Evolutionary conservation across 1,140 invertebrate species (phyloP).

Genomic region (Drosophila watanabei): DNA sequence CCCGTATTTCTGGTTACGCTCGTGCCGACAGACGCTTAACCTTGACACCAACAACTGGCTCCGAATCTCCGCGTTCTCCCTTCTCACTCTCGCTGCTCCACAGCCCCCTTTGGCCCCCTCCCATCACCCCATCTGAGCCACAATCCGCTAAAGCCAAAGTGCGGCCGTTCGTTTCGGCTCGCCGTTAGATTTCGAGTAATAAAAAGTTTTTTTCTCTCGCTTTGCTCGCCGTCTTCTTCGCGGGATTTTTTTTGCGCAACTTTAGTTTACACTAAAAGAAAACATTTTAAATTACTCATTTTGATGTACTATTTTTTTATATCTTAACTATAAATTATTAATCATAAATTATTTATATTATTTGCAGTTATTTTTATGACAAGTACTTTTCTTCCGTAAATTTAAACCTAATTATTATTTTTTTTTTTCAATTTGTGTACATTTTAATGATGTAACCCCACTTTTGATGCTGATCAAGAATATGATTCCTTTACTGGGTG

Average conservation of each 20-base stretch:
- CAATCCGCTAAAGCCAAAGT: slow-evolving; percentile 66
- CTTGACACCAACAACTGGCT: slow-evolving; percentile 66
- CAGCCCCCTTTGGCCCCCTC: neutral
- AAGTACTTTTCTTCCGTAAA: no score
- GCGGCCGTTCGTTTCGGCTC: slow-evolving; percentile 43
- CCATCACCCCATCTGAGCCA: neutral
- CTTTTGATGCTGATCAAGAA: no score
- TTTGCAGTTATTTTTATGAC: no score
- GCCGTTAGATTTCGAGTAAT: slow-evolving; percentile 71
- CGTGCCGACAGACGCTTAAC: slow-evolving; percentile 71
- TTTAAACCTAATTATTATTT: no score
- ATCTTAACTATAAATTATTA: no score
- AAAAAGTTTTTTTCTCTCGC: slow-evolving; percentile 52
- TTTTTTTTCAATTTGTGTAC: no score
- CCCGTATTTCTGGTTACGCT: slow-evolving; percentile 72
- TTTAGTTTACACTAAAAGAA: slow-evolving; percentile 15
- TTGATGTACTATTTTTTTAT: no score
- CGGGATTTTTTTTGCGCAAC: slow-evolving; percentile 56
- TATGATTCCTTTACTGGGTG: no score
- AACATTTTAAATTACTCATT: neutral
- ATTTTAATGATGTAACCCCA: no score
- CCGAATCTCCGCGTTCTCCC: slow-evolving; percentile 11
- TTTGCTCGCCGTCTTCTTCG: slow-evolving; percentile 22
- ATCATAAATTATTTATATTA: no score
- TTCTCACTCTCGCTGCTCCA: slow-evolving; percentile 16